phyloP scores from a whole-genome alignment of 1,140 invertebrate genomes.

The Ceratitis capitata region DNA sequence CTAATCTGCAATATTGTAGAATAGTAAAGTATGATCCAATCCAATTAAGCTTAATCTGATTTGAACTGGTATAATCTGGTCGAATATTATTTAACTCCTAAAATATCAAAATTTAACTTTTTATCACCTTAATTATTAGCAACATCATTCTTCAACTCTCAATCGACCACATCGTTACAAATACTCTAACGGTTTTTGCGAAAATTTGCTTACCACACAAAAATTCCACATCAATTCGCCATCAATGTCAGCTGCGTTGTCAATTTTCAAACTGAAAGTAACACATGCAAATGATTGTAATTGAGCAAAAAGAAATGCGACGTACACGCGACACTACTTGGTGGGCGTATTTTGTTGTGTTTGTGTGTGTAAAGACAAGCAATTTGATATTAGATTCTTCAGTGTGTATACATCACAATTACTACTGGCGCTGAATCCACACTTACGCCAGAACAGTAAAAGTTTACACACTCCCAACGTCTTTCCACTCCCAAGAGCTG shows the following conservation, averaged over 20 bases:
- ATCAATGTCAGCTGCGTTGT: neutral
- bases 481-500: neutral
- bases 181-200: neutral
- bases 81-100: too few species aligned
- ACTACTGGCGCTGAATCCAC: neutral
- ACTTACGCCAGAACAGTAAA: neutral
- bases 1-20: too few species aligned
- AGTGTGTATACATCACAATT: neutral
- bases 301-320: neutral
- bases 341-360: neutral
- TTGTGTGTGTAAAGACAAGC: neutral
- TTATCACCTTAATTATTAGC: neutral
- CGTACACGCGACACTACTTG: neutral
- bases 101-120: too few species aligned
- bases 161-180: neutral
- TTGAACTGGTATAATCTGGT: too few species aligned
- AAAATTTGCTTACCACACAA: neutral
- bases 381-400: neutral
- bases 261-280: neutral
- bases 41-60: too few species aligned
- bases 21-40: too few species aligned
- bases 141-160: neutral
- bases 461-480: neutral
- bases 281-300: constrained; percentile 9
- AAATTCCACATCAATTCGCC: constrained; percentile 22